A percentile compares a stretch with the other conserved stretches of the same genome.
phyloP scores from a whole-genome alignment of 2,797 vertebrate genomes.

The Leptatherina wallacei region DNA sequence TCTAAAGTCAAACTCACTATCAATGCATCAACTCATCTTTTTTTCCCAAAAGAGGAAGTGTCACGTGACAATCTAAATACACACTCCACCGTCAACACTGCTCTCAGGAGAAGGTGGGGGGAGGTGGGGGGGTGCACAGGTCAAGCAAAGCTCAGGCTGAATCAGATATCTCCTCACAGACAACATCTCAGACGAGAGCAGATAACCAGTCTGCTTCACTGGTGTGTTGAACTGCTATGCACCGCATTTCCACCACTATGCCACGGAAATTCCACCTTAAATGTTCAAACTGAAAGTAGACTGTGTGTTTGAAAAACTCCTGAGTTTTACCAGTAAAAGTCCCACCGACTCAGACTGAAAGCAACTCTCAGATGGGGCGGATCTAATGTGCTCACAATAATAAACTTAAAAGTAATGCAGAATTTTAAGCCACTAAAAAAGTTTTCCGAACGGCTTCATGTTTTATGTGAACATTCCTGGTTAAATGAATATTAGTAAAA shows the following conservation, averaged over 20 bases:
- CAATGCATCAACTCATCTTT: background rate
- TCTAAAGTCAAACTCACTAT: background rate
- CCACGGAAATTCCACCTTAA: slow-evolving; percentile 49
- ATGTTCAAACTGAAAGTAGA: slow-evolving; percentile 29
- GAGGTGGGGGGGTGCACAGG: slow-evolving; percentile 41
- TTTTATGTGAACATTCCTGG: background rate
- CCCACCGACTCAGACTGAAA: slow-evolving; percentile 57
- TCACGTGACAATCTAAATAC: slow-evolving; percentile 20
- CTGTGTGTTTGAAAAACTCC: slow-evolving; percentile 3
- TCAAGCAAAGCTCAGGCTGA: slow-evolving; percentile 45
- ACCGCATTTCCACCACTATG: slow-evolving; percentile 20
- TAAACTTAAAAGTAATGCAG: background rate
- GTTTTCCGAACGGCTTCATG: background rate
- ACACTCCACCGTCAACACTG: slow-evolving; percentile 24
- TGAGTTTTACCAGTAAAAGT: slow-evolving; percentile 58
- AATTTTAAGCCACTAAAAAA: background rate
- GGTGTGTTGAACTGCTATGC: slow-evolving; percentile 8
- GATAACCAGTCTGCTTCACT: slow-evolving; percentile 26
- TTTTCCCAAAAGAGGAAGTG: background rate
- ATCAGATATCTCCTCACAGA: slow-evolving; percentile 57
- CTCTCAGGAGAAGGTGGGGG: slow-evolving; percentile 17
- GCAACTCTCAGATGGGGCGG: slow-evolving; percentile 7
- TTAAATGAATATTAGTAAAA: background rate
- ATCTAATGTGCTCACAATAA: background rate
- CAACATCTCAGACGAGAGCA: slow-evolving; percentile 52